These are phyloP conservation scores for Conus betulinus DNA, from an alignment of 1,140 invertebrate genomes.

Conservation along the genomic window DNA sequence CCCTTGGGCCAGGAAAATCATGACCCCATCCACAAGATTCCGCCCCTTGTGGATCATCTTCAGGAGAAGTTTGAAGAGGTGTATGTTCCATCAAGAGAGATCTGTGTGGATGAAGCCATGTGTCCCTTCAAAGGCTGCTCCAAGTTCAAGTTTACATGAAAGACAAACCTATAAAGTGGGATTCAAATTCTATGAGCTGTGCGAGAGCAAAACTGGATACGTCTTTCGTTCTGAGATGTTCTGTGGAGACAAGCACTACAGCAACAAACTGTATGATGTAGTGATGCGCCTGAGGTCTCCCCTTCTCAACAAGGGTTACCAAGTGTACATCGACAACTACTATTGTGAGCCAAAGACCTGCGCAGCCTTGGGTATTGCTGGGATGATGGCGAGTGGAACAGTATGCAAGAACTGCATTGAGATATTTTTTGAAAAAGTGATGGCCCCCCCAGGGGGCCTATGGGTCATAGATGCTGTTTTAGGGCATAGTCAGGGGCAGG, in stretches of 20 bases:
- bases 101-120: slow-evolving; percentile 50
- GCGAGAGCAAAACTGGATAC: slow-evolving; percentile 34
- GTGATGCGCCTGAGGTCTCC: slow-evolving; percentile 5
- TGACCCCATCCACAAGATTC: neutral
- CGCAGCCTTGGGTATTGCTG: neutral
- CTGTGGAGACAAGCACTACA: neutral
- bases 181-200: slow-evolving; percentile 35
- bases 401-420: neutral
- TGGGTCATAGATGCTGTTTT: too few relatives aligned
- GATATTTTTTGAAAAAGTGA: too few relatives aligned
- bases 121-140: slow-evolving; percentile 33
- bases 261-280: slow-evolving; percentile 37
- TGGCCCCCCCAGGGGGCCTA: too few relatives aligned
- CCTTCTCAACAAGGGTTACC: neutral
- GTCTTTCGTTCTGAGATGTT: slow-evolving; percentile 30
- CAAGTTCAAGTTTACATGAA: slow-evolving; percentile 46
- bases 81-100: slow-evolving; percentile 33
- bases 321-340: slow-evolving; percentile 30
- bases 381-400: slow-evolving; percentile 22
- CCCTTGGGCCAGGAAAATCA: too few relatives aligned
- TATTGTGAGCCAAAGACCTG: slow-evolving; percentile 1
- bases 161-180: slow-evolving; percentile 52
- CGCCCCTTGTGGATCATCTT: slow-evolving; percentile 23
- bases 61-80: slow-evolving; percentile 6
- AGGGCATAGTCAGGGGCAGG: too few relatives aligned